Conservation (phyloP, 2,888 invertebrate genomes). For the Lomographa bimaculata region DNA sequence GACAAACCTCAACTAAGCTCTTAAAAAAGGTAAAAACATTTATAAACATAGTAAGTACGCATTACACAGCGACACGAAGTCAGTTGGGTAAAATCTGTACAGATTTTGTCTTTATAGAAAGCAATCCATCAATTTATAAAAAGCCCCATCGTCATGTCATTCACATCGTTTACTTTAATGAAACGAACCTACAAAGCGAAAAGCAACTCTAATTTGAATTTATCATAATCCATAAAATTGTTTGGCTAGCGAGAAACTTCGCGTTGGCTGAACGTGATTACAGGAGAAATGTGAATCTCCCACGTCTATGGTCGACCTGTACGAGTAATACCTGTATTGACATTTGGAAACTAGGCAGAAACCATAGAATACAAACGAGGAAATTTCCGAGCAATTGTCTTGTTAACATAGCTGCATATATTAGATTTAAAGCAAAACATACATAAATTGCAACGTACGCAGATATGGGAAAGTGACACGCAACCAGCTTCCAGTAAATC, state of each 20-base stretch:
- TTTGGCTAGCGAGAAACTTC: conserved; percentile 20
- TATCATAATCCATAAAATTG: conserved; percentile 16
- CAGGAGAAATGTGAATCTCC: conserved; percentile 64
- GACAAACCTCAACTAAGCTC: too few species aligned
- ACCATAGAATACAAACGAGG: conserved; percentile 3
- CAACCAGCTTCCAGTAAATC: conserved; percentile 17
- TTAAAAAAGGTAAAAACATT: too few species aligned
- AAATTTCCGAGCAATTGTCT: background rate
- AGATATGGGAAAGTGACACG: conserved; percentile 23
- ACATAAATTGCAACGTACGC: conserved; percentile 18
- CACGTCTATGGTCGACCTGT: conserved; percentile 56
- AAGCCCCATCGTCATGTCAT: too few species aligned
- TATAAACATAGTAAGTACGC: too few species aligned
- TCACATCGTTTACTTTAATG: conserved; percentile 26
- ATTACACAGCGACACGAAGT: too few species aligned
- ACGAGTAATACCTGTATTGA: conserved; percentile 55
- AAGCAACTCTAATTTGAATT: conserved; percentile 22
- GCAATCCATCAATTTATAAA: too few species aligned
- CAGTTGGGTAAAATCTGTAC: too few species aligned
- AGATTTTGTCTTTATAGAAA: too few species aligned
- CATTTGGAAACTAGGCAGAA: conserved; percentile 61
- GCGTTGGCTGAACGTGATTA: conserved; percentile 29
- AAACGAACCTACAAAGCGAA: conserved; percentile 31
- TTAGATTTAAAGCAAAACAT: conserved; percentile 9
- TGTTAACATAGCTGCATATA: conserved; percentile 6